These are phyloP conservation scores for Thereva nobilitata DNA, from an alignment of 2,888 invertebrate genomes.

Conservation along the genomic window DNA sequence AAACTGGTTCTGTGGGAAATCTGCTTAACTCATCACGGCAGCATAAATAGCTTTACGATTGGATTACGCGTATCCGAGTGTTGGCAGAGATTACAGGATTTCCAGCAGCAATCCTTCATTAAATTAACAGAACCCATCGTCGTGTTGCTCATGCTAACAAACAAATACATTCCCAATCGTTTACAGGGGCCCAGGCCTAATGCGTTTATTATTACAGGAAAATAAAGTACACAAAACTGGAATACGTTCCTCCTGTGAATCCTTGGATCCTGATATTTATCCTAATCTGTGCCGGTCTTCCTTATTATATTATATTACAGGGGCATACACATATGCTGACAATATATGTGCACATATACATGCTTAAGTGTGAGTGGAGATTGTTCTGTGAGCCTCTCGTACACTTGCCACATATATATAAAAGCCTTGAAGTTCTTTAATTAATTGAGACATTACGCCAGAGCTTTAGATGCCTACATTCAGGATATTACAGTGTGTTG, in stretches of 20 bases:
- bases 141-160: no score
- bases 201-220: conserved; percentile 21
- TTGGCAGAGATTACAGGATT: conserved; percentile 21
- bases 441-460: conserved; percentile 34
- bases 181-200: conserved; percentile 7
- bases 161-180: conserved; percentile 6
- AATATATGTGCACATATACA: no score
- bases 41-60: conserved; percentile 3
- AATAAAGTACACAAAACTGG: no score
- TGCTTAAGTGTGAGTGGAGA: no score
- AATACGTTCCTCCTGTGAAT: no score
- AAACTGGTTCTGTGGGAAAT: no score
- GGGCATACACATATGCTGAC: no score
- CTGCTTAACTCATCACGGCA: not conserved
- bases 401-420: conserved; percentile 23
- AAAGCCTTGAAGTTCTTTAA: conserved; percentile 32
- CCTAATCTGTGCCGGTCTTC: no score
- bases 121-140: conserved; percentile 20
- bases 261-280: no score
- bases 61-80: conserved; percentile 1
- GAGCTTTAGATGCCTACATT: not conserved
- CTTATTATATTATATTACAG: no score
- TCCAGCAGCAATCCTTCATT: conserved; percentile 24
- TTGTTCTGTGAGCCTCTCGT: no score
- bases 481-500: conserved; percentile 6